These are phyloP conservation scores for Drosophila melanosoma DNA, from an alignment of 2,888 invertebrate genomes.

Conservation along the genomic window DNA sequence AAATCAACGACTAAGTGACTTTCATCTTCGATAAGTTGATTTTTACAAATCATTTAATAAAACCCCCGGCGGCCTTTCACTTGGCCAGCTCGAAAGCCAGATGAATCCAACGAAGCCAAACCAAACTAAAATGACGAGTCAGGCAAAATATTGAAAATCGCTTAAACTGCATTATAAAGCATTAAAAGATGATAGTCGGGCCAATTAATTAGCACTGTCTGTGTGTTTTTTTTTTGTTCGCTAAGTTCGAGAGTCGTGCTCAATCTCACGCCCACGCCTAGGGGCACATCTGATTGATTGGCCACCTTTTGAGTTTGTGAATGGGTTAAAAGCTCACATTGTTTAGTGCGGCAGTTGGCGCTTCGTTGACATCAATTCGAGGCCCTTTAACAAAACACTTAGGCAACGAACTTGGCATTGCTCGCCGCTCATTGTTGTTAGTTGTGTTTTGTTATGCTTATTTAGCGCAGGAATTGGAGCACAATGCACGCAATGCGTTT, in stretches of 20 bases:
- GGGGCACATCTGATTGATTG: slow-evolving; percentile 51
- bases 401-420: slow-evolving; percentile 69
- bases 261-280: neutral
- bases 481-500: slow-evolving; percentile 40
- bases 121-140: slow-evolving; percentile 25
- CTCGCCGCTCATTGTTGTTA: slow-evolving; percentile 15
- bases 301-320: slow-evolving; percentile 37
- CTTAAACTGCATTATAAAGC: slow-evolving; percentile 32
- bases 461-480: slow-evolving; percentile 61
- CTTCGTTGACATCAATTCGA: slow-evolving; percentile 52
- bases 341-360: slow-evolving; percentile 17
- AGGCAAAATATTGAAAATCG: slow-evolving; percentile 8
- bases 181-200: slow-evolving; percentile 18
- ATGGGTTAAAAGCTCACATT: slow-evolving; percentile 33
- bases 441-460: slow-evolving; percentile 29
- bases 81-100: slow-evolving; percentile 38
- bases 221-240: slow-evolving; percentile 15
- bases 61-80: slow-evolving; percentile 51
- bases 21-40: slow-evolving; percentile 1
- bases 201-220: slow-evolving; percentile 45
- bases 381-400: slow-evolving; percentile 54
- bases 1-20: slow-evolving; percentile 1
- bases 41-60: slow-evolving; percentile 17
- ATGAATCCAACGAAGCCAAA: slow-evolving; percentile 28
- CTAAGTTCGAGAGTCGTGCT: slow-evolving; percentile 21